Base-by-base conservation (phyloP, 2,797 vertebrate genomes). In the Acrossocheilus wenchowensis region DNA sequence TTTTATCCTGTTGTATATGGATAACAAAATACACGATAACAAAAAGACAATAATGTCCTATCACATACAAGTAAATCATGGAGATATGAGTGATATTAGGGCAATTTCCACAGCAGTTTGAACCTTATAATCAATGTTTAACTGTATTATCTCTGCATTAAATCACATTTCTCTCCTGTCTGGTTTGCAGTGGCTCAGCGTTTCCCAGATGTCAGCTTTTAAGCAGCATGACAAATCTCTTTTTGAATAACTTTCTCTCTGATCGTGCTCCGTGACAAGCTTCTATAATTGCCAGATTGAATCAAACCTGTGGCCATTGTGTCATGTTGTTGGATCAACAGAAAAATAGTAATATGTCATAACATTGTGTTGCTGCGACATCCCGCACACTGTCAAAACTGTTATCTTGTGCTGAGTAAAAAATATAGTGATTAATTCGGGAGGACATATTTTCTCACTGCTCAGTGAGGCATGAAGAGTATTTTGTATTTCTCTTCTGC, bases 321-420 rank as follows among this genome's bases (percentile, higher is more conserved):
- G 39, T 60, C 11, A 73, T 11, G 26, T 41, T 84, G n/a, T 52
- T 21, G 5, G 14, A 74, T 73, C 52, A 30, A 72, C 26, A 81
- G 57, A 50, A 84, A 77, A 77, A 50, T 45, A 77, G 43, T 5
- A 52, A 68, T 81, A 26, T 69, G 39, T 87, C 41, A 85, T n/a
- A 62, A 87, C 9, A 62, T 19, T 72, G 75, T 48, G 68, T 39
- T 41, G 23, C 9, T 45, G 77, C 21, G 30, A 68, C 43, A 57
- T 14, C 41, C 77, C 17, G 19, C 19, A 57, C 5, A 17, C 15
- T 68, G 39, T 80, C 57, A 74, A 71, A 69, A 80, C n/a, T 12
- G 45, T 62, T 74, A 60, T 83, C 41, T 43, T 39, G n/a, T 11
- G 39, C 12, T 23, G 10, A 43, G 48, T 36, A 62, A 39, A 74